phyloP scores from a whole-genome alignment of 2,113 vertebrate genomes.

The Petroica traversi region DNA sequence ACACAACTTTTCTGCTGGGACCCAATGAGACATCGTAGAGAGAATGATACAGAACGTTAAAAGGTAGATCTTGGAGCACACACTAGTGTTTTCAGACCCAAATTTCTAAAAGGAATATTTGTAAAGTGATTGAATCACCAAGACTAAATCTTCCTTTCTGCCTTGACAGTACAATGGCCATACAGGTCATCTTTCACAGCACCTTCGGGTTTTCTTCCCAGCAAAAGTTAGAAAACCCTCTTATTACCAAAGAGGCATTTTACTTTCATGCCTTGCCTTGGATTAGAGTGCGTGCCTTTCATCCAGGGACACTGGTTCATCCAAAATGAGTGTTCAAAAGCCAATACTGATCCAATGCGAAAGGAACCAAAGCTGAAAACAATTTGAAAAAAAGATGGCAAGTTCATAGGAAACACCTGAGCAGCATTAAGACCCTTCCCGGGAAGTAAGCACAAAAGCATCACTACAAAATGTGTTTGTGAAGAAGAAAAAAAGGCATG shows the following conservation, averaged over 20 bases:
- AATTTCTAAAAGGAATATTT: neutral
- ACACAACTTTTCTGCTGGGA: neutral
- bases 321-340: neutral
- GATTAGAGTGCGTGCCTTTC: neutral
- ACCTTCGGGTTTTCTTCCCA: neutral
- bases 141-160: neutral
- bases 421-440: neutral
- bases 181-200: neutral
- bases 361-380: neutral
- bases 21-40: neutral
- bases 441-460: neutral
- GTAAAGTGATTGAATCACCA: neutral
- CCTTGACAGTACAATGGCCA: neutral
- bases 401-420: neutral
- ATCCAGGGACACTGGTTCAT: neutral
- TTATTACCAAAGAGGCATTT: neutral
- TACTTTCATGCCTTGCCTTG: neutral
- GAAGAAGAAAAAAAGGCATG: neutral
- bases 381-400: neutral
- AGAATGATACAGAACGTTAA: neutral
- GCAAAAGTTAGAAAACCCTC: neutral
- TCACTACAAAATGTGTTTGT: neutral
- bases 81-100: neutral
- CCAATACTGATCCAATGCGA: neutral
- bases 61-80: neutral